A percentile compares a stretch with the other conserved stretches of the same genome.
Evolutionary conservation across 2,888 invertebrate genomes (phyloP).

Genomic region (Macrostomum cliftonense): DNA sequence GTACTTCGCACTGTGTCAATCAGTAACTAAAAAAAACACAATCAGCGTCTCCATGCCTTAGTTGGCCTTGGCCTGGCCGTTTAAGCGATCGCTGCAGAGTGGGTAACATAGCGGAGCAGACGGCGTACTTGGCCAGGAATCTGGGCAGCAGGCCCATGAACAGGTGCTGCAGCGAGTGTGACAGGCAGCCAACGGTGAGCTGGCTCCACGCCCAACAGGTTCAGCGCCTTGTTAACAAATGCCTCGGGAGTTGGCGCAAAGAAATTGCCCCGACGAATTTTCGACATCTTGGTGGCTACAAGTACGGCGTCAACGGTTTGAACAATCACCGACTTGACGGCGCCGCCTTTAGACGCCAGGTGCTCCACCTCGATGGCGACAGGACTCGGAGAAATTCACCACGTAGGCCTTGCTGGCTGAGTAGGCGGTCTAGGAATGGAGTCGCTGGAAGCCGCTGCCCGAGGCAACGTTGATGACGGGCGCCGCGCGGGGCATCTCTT

Average conservation of each 20-base stretch:
- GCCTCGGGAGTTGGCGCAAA: constrained; percentile 27
- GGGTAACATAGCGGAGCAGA: too few species aligned
- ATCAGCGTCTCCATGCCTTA: too few species aligned
- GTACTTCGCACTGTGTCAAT: too few species aligned
- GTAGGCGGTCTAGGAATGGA: constrained; percentile 64
- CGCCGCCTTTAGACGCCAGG: too few species aligned
- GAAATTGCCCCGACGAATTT: constrained; percentile 22
- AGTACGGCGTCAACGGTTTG: constrained; percentile 68
- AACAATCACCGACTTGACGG: constrained; percentile 47
- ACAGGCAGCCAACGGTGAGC: constrained; percentile 29
- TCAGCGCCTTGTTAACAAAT: constrained; percentile 28
- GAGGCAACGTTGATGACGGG: constrained; percentile 77
- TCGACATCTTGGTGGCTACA: constrained; percentile 57
- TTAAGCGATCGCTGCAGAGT: too few species aligned
- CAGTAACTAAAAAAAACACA: too few species aligned
- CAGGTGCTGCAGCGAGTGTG: constrained; percentile 25
- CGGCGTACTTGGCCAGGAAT: too few species aligned
- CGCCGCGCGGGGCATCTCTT: constrained; percentile 45
- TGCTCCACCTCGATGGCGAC: constrained; percentile 24
- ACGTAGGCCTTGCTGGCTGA: constrained; percentile 56
- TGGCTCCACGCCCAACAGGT: constrained; percentile 26
- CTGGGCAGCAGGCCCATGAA: too few species aligned
- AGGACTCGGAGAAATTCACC: constrained; percentile 26
- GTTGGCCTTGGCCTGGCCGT: too few species aligned
- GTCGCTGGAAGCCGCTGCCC: constrained; percentile 55